Conservation (phyloP, 2,888 invertebrate species). For the Synanthedon formicaeformis region DNA sequence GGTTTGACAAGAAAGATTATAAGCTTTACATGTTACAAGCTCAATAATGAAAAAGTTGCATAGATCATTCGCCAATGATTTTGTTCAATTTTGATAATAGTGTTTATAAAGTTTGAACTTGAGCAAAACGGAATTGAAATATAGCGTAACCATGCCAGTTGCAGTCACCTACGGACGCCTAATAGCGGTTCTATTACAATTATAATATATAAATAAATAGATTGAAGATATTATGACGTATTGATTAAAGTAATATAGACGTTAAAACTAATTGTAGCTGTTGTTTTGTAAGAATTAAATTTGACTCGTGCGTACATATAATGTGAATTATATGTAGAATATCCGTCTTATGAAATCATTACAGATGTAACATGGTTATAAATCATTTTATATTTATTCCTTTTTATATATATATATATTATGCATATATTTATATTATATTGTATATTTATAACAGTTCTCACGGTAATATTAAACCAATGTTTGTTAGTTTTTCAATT, state of each 20-base stretch:
- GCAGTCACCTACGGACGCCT: constrained; percentile 32
- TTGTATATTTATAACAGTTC: constrained; percentile 27
- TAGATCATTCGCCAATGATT: constrained; percentile 7
- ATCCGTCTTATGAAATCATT: constrained; percentile 67
- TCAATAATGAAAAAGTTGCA: not conserved
- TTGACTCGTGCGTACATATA: constrained; percentile 51
- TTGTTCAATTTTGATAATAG: no score
- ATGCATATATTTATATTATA: constrained; percentile 43
- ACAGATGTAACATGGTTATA: constrained; percentile 55
- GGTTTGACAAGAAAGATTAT: no score
- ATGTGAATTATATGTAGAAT: constrained; percentile 62
- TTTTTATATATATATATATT: constrained; percentile 48
- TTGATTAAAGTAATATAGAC: constrained; percentile 45
- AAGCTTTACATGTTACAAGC: no score
- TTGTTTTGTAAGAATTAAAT: constrained; percentile 66
- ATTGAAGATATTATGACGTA: constrained; percentile 24
- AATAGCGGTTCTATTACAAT: constrained; percentile 41
- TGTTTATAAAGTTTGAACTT: no score
- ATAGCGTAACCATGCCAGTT: constrained; percentile 4
- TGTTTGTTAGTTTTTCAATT: constrained; percentile 42
- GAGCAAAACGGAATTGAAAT: no score
- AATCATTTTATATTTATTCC: constrained; percentile 65
- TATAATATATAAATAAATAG: no score
- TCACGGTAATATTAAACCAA: constrained; percentile 22
- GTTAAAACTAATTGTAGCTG: constrained; percentile 57